Evolutionary conservation across 2,888 invertebrate species (phyloP).

Genomic region (Andricus curvator): DNA sequence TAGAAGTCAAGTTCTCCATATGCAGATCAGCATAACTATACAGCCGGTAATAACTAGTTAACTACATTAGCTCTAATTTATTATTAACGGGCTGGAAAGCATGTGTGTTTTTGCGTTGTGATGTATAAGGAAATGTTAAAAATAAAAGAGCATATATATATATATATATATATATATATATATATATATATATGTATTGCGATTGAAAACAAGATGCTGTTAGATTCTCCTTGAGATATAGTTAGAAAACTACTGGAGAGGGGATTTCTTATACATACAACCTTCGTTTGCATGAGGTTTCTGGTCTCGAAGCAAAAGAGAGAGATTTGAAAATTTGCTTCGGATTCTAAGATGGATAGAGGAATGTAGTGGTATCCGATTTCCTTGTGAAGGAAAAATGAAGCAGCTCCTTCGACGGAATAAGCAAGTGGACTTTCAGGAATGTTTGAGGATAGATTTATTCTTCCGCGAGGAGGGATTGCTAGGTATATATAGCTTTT

Average conservation of each 20-base stretch:
- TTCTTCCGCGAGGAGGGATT: conserved; percentile 43
- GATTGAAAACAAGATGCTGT: not conserved
- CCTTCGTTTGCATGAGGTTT: conserved; percentile 27
- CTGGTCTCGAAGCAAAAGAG: conserved; percentile 45
- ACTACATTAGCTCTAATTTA: not conserved
- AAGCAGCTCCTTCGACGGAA: conserved; percentile 50
- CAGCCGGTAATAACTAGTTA: not conserved
- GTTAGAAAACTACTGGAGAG: conserved; percentile 3
- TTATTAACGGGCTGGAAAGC: not conserved
- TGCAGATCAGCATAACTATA: not conserved
- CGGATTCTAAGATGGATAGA: conserved; percentile 45
- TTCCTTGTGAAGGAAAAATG: conserved; percentile 47
- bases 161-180: not conserved
- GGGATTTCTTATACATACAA: conserved; percentile 26
- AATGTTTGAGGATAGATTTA: conserved; percentile 37
- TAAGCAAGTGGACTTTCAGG: conserved; percentile 50
- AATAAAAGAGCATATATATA: not conserved
- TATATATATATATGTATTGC: not conserved
- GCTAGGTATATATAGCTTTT: conserved; percentile 42
- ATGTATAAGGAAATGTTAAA: not conserved
- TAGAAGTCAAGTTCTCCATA: not conserved
- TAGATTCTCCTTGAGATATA: not conserved
- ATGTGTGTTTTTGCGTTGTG: not conserved
- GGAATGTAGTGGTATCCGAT: conserved; percentile 47
- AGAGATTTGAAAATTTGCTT: conserved; percentile 51